Evolutionary conservation across 2,797 vertebrate genomes (phyloP), one percentile per base, ranked within the genome.

Genomic region (Myripristis jacobus): DNA sequence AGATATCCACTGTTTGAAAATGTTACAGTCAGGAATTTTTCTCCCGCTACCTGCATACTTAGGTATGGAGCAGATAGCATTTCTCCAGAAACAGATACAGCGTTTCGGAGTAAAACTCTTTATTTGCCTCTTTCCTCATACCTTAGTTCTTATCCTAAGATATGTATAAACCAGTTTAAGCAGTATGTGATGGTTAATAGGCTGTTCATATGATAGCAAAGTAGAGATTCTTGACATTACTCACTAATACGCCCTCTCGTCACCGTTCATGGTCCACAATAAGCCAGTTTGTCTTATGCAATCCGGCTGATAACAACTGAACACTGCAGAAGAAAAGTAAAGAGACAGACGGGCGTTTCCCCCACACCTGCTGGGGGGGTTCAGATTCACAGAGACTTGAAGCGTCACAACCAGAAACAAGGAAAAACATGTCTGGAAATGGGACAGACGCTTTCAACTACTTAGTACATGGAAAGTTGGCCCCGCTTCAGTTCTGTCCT

Each of bases 231-330:
- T 52, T n/a, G 18, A 48, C 1, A 1, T 56, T 68, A 64, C 31
- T 73, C 24, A 72, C 44, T 48, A 19, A 52, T n/a, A 24, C 0
- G 7, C 36, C 9, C 9, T 70, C 19, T 11, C 6, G 57, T 41
- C 34, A 6, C 5, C 18, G 43, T 18, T 6, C 15, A 15, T 52
- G 34, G 51, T 19, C 31, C 41, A 22, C 15, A 74, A 27, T 10
- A 38, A 63, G 29, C 6, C 9, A 4, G 15, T 25, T 15, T 48
- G 16, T 41, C 21, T 85, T 87, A 44, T 12, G 62, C 38, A 89
- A 88, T 57, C 7, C 7, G 29, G 62, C 66, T 72, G 89, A 90
- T 88, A 86, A 87, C 67, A 38, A 62, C n/a, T 31, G 8, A 2
- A 31, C 11, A 2, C 3, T 16, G 29, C 43, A 62, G 19, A 64